These are phyloP conservation scores for Palythoa grandiflora DNA, from an alignment of 92 coral and sea anemone genomes.

Conservation along the genomic window DNA sequence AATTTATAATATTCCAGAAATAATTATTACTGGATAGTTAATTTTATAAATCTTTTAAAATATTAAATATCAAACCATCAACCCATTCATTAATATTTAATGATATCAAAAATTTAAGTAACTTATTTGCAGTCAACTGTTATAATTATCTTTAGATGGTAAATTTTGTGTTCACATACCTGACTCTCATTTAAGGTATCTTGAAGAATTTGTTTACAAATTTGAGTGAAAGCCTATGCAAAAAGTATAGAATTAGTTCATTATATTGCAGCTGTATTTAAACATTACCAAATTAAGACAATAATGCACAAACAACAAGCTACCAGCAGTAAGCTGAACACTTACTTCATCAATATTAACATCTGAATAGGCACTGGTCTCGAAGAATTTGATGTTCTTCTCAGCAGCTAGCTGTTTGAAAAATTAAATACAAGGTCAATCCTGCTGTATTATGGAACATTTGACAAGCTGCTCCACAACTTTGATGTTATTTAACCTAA, in stretches of 20 bases:
- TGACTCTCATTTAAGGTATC: constrained; percentile 71
- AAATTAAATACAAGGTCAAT: too few species aligned
- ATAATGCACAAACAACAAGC: too few species aligned
- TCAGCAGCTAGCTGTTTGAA: constrained; percentile 88
- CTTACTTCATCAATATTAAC: constrained; percentile 93
- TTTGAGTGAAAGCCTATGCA: constrained; percentile 91
- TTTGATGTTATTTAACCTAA: too few species aligned
- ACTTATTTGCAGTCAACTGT: background rate
- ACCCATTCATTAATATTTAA: too few species aligned
- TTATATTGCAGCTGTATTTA: background rate
- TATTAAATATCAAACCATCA: too few species aligned
- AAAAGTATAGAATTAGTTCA: background rate
- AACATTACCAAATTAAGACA: background rate
- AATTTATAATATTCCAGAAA: too few species aligned
- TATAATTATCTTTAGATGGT: background rate
- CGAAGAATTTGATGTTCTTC: constrained; percentile 87
- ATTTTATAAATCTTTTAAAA: too few species aligned
- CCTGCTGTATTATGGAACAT: too few species aligned
- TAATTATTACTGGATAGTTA: too few species aligned
- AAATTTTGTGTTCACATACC: constrained; percentile 47
- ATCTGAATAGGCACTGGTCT: constrained; percentile 98
- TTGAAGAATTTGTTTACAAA: constrained; percentile 90
- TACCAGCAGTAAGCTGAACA: background rate
- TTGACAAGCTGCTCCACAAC: too few species aligned
- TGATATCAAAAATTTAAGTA: background rate